Conservation (phyloP, 2,797 vertebrate species). For the Halcyon chelicuti region DNA sequence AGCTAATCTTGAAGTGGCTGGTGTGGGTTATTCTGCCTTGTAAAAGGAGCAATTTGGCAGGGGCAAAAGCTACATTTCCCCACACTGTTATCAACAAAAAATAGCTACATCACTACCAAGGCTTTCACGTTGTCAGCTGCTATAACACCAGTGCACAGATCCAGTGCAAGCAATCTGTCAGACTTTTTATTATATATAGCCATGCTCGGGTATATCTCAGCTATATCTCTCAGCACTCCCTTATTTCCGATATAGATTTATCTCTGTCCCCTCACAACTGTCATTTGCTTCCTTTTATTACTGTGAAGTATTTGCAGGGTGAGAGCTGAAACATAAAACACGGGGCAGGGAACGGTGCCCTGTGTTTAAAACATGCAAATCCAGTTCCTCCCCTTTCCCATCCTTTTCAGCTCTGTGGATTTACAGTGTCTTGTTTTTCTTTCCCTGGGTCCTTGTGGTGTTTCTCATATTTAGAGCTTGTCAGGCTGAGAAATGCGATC, state of each 20-base stretch:
- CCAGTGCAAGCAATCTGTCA: background rate
- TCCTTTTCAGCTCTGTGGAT: background rate
- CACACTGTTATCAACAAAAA: background rate
- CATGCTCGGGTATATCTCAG: background rate
- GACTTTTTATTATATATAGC: background rate
- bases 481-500: conserved; percentile 1
- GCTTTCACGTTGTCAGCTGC: background rate
- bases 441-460: background rate
- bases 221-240: background rate
- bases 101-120: background rate
- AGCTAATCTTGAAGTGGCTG: background rate
- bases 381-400: background rate
- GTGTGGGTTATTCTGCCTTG: background rate
- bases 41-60: conserved; percentile 18
- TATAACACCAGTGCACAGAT: background rate
- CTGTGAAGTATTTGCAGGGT: background rate
- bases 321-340: background rate
- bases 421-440: background rate
- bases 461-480: background rate
- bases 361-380: background rate
- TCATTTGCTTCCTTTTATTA: background rate
- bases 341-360: background rate
- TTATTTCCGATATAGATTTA: conserved; percentile 20
- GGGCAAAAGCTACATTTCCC: background rate
- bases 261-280: background rate